Evolutionary conservation across 2,113 vertebrate genomes (phyloP), one percentile per base, ranked within the genome.

Genomic region (Antechinus flavipes): DNA sequence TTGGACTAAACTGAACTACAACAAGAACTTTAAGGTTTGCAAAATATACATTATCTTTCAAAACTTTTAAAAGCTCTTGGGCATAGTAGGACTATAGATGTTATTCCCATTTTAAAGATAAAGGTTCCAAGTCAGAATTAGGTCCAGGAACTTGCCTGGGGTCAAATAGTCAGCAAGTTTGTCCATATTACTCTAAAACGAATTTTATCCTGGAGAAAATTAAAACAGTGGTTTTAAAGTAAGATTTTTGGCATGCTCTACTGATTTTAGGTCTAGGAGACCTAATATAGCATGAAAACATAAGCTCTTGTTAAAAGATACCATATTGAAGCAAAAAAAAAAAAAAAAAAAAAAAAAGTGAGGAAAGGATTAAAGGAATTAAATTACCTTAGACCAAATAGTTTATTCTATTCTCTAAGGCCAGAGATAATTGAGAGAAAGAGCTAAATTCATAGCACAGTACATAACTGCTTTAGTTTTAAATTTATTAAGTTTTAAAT

Each of bases 191-290:
- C 61, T 97, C 56, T 94, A 47, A 93, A 92, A n/a, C 6, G 90
- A 94, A 92, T 61, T 96, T 94, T 55, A 92, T 54, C 91, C 68
- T n/a, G 7, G 93, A 93, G 91, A n/a, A 95, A 68, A 50, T 91
- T 91, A 89, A 58, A 68, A 54, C 50, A 58, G 35, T 47, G 52
- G 16, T 58, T 94, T 93, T 53, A 42, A 91, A 93, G 8, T 96
- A 54, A 94, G 76, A 54, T 25, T 50, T 68, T 42, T 49, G 35
- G 14, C 35, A 35, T 76, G 68, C 11, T 76, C 68, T 50, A 2
- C 94, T 22, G 47, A n/a, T 26, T 56, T 93, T 26, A 24, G 93
- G 50, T 10, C 9, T 52, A 52, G 50, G 50, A 11, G 50, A 52
- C 50, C 50, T 52, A 52, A 1, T 52, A 52, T 52, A 52, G 50